Conservation (phyloP, 92 coral and sea anemone species). For the Montipora capitata region DNA sequence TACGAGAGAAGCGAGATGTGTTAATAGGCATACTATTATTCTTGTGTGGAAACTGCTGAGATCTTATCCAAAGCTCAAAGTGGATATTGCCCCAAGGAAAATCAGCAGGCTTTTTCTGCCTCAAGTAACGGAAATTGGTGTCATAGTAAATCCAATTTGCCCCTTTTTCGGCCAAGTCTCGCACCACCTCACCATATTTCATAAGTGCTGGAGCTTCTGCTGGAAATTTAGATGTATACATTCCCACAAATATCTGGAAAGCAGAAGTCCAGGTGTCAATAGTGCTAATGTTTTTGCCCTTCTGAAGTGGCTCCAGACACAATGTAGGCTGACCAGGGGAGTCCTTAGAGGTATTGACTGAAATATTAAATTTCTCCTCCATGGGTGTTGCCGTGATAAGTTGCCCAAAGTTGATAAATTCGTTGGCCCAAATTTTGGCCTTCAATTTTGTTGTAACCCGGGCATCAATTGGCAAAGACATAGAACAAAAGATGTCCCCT, state of each 20-base stretch:
- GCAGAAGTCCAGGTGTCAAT: conserved; percentile 44
- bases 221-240: conserved; percentile 36
- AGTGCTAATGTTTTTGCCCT: conserved; percentile 29
- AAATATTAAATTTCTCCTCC: not conserved
- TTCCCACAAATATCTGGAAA: conserved; percentile 45
- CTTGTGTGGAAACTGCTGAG: conserved; percentile 30
- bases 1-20: not conserved
- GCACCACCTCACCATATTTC: conserved; percentile 55
- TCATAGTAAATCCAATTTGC: too few species aligned
- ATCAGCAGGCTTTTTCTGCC: conserved; percentile 25
- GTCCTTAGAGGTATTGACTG: conserved; percentile 9
- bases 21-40: not conserved
- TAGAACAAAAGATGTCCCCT: conserved; percentile 35
- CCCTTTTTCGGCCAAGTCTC: conserved; percentile 62
- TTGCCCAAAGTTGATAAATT: conserved; percentile 55
- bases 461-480: conserved; percentile 63
- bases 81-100: conserved; percentile 60
- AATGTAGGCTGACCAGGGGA: conserved; percentile 29
- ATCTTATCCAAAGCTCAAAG: conserved; percentile 71
- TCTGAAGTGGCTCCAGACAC: conserved; percentile 46
- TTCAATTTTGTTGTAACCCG: conserved; percentile 49
- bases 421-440: conserved; percentile 70
- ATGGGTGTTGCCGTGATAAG: not conserved
- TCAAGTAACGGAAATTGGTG: conserved; percentile 46
- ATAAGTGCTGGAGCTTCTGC: conserved; percentile 51